phyloP scores from a whole-genome alignment of 2,888 invertebrate species.

The Seira ritae region DNA sequence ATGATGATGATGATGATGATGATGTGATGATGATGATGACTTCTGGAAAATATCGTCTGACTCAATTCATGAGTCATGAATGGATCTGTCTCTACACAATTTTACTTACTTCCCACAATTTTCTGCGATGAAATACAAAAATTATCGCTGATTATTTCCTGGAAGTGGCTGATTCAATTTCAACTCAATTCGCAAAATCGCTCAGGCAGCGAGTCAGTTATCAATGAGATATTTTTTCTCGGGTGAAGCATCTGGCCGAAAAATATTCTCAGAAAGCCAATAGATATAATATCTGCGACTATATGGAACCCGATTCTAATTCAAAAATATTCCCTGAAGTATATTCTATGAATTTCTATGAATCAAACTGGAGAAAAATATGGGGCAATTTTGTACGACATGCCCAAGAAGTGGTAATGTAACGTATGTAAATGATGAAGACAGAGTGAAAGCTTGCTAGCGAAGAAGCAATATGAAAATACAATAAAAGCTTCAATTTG shows the following conservation, averaged over 20 bases:
- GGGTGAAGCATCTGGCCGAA: no score
- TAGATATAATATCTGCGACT: no score
- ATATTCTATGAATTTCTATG: neutral
- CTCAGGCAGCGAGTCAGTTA: no score
- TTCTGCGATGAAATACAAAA: neutral
- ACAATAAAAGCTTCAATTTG: constrained; percentile 8
- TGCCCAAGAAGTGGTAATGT: neutral
- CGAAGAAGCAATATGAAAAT: neutral
- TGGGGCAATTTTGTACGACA: neutral
- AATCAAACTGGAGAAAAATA: constrained; percentile 6
- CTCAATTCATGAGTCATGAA: no score
- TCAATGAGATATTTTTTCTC: no score
- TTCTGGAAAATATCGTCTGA: no score
- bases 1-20: no score
- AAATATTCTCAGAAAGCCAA: no score
- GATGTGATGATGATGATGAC: no score
- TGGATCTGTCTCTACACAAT: neutral
- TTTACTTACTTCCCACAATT: neutral
- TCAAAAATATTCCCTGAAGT: neutral
- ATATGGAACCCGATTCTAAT: neutral
- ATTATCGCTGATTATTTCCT: neutral
- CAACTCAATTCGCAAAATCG: neutral
- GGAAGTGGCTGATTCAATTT: neutral
- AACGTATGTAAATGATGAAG: constrained; percentile 8
- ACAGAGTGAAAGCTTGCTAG: neutral